These are phyloP conservation scores for Melanotaenia maccullochi DNA, from an alignment of 2,797 vertebrate genomes.

Conservation along the genomic window DNA sequence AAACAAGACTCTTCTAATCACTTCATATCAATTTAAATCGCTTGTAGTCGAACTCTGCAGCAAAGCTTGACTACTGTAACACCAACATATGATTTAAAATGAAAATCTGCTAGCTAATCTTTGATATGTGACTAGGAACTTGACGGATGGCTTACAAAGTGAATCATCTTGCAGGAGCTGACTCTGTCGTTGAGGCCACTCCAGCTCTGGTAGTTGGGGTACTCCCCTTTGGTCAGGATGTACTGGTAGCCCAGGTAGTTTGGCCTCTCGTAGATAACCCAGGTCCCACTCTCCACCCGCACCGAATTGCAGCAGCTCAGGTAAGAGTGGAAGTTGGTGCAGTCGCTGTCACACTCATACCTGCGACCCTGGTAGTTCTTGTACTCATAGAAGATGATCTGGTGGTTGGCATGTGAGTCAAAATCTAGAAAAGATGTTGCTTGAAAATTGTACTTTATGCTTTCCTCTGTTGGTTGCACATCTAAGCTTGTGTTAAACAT, in stretches of 20 bases:
- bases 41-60: neutral
- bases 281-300: slow-evolving; percentile 82
- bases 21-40: too few species aligned
- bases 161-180: slow-evolving; percentile 82
- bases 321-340: slow-evolving; percentile 81
- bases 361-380: slow-evolving; percentile 82
- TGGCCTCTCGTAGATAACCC: slow-evolving; percentile 85
- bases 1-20: too few species aligned
- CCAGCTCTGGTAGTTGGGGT: slow-evolving; percentile 86
- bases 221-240: slow-evolving; percentile 82
- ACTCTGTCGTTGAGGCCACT: slow-evolving; percentile 85
- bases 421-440: neutral
- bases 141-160: slow-evolving; percentile 36
- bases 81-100: neutral
- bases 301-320: slow-evolving; percentile 86
- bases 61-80: neutral
- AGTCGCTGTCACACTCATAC: slow-evolving; percentile 84
- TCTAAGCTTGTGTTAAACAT: neutral
- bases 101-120: neutral
- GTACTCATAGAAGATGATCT: slow-evolving; percentile 45
- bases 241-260: slow-evolving; percentile 84
- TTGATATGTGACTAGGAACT: neutral
- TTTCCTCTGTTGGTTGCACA: neutral
- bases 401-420: slow-evolving; percentile 1
- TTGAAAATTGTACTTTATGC: neutral